A percentile compares a stretch with the other conserved stretches of the same genome.
phyloP scores from a whole-genome alignment of 2,113 vertebrate genomes.

The Colistium nudipinnis region DNA sequence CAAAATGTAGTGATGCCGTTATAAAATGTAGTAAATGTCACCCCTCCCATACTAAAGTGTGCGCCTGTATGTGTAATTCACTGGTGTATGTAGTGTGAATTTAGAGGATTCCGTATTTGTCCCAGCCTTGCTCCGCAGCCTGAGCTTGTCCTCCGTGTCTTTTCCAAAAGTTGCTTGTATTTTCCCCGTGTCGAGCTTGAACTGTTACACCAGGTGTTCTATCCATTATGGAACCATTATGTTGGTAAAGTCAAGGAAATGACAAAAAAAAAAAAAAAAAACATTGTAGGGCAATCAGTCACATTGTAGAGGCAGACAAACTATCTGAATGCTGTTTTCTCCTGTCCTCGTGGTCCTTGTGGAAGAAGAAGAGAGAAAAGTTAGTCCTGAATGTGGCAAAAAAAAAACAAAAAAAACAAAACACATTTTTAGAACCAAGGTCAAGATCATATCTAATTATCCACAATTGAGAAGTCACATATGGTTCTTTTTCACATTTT shows the following conservation, averaged over 20 bases:
- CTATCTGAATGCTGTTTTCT: conserved; percentile 31
- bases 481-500: background rate
- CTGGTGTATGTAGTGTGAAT: conserved; percentile 63
- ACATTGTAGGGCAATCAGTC: conserved; percentile 43
- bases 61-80: conserved; percentile 30
- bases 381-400: background rate
- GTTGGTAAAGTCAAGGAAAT: conserved; percentile 50
- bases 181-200: conserved; percentile 26
- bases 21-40: conserved; percentile 30
- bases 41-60: conserved; percentile 26
- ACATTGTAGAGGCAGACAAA: conserved; percentile 42
- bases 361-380: conserved; percentile 2
- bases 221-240: conserved; percentile 47
- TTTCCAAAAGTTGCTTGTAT: conserved; percentile 17
- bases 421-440: background rate
- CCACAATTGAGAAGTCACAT: background rate
- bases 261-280: conserved; percentile 59
- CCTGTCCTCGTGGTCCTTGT: conserved; percentile 37
- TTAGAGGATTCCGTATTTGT: conserved; percentile 37
- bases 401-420: too few relatives aligned
- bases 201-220: conserved; percentile 33
- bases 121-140: conserved; percentile 19
- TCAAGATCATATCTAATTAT: background rate
- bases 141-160: conserved; percentile 8
- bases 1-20: conserved; percentile 67